Conservation (phyloP, 2,113 vertebrate genomes). For the Polypterus bichir region DNA sequence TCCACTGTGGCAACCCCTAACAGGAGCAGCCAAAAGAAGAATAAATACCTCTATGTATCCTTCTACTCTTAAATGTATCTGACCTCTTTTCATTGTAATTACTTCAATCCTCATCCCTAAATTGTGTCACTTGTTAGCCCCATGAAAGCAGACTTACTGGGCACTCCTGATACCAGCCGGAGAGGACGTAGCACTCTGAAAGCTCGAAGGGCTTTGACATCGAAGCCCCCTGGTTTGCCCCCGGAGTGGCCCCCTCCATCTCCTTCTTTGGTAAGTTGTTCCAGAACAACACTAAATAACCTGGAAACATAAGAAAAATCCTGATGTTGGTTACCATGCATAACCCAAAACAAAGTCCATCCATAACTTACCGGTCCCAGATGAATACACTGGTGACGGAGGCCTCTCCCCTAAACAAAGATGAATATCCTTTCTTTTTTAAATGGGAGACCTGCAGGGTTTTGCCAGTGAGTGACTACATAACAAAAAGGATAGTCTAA, state of each 20-base stretch:
- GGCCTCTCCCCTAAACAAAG: constrained; percentile 15
- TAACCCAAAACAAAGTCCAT: too few species aligned
- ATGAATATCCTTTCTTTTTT: constrained; percentile 10
- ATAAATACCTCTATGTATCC: too few species aligned
- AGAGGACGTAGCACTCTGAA: constrained; percentile 96
- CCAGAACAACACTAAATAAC: constrained; percentile 97
- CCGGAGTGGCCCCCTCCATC: constrained; percentile 63
- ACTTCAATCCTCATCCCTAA: too few species aligned
- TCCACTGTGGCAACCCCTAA: too few species aligned
- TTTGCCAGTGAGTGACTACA: too few species aligned
- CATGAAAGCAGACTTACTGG: constrained; percentile 85
- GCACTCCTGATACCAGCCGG: constrained; percentile 96
- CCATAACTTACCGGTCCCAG: too few species aligned
- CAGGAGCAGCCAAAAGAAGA: too few species aligned
- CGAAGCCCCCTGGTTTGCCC: constrained; percentile 91
- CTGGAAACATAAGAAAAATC: constrained; percentile 48
- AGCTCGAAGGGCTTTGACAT: constrained; percentile 97
- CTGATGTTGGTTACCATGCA: background rate
- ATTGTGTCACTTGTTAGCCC: too few species aligned
- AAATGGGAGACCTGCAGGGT: too few species aligned
- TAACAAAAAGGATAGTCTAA: too few species aligned
- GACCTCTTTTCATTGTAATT: too few species aligned
- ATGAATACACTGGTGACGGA: constrained; percentile 14
- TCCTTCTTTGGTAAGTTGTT: constrained; percentile 93
- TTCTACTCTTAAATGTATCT: too few species aligned